Evolutionary conservation across 2,888 invertebrate genomes (phyloP).

Genomic region (Melieria omissa): DNA sequence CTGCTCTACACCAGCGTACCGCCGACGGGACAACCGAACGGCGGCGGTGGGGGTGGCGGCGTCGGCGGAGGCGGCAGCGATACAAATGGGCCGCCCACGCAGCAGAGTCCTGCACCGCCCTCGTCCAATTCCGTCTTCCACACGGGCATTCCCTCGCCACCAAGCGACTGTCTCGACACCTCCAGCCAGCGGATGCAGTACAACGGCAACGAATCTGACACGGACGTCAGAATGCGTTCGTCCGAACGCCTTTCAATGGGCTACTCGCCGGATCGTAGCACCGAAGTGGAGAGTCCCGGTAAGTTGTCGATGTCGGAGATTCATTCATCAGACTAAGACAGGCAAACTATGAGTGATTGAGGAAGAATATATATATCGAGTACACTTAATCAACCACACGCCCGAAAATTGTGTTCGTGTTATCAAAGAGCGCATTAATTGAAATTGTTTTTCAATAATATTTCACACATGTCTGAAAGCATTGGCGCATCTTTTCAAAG

Average conservation of each 20-base stretch:
- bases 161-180: constrained; percentile 66
- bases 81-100: constrained; percentile 46
- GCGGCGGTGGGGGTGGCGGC: constrained; percentile 47
- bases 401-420: too few species aligned
- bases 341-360: too few species aligned
- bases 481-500: too few species aligned
- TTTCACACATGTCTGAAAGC: too few species aligned
- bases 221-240: constrained; percentile 64
- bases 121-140: constrained; percentile 59
- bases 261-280: constrained; percentile 67
- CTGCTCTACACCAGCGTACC: constrained; percentile 78
- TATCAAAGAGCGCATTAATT: too few species aligned
- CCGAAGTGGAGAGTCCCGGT: constrained; percentile 67
- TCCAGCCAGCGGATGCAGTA: constrained; percentile 56
- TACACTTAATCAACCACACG: not conserved
- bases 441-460: too few species aligned
- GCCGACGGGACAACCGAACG: constrained; percentile 56
- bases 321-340: too few species aligned
- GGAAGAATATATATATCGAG: too few species aligned
- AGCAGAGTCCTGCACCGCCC: constrained; percentile 50
- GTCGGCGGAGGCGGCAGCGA: constrained; percentile 47
- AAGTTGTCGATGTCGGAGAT: constrained; percentile 46
- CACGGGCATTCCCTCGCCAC: constrained; percentile 66
- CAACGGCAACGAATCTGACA: constrained; percentile 66
- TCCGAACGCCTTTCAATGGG: constrained; percentile 64